Base-by-base conservation (phyloP, 92 coral and sea anemone species). In the Plumapathes pennacea region DNA sequence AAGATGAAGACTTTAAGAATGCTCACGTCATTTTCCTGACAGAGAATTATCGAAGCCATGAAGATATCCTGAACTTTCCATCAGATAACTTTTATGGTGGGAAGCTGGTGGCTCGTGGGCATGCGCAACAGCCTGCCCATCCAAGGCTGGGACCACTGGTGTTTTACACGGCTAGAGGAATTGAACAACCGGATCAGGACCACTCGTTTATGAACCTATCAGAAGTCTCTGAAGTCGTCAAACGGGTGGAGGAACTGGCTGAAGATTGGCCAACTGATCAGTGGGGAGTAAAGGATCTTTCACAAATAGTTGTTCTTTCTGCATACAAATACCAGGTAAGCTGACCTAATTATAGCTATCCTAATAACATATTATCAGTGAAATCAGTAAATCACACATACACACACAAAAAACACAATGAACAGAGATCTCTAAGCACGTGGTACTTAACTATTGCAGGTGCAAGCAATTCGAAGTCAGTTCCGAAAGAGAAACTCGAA, bases 41-140 rank as follows among this genome's bases (percentile, higher is more conserved):
- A 0, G 91, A 88, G 55, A 92, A 92, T 77, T 92, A 92, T 34
- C 92, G 98, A 9, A 79, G 84, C 54, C 84, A 92, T 45, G 57
- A 77, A 22, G 74, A 78, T 12, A 88, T 92, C 21, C 87, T 92
- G 5, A 19, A 69, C 17, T 92, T 92, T 54, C 89, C 96, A 9
- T 92, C 98, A 3, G 64, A 84, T 38, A 45, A 59, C 60, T 88
- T 72, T 51, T 92, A 88, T 46, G 92, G 86, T 0, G 74, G 80
- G n/a, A 38, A 88, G 28, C 73, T 88, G 18, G 67, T 80, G 5
- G 85, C 89, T 13, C 59, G 80, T 2, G 90, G 89, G 1, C 57
- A 58, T 36, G 48, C 42, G 18, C 67, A 42, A 18, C 90, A 80
- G 26, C 85, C 79, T 14, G 57, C 76, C 33, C 96, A 88, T 46